Base-by-base conservation (phyloP, 2,797 vertebrate genomes). In the Anas bahamensis region DNA sequence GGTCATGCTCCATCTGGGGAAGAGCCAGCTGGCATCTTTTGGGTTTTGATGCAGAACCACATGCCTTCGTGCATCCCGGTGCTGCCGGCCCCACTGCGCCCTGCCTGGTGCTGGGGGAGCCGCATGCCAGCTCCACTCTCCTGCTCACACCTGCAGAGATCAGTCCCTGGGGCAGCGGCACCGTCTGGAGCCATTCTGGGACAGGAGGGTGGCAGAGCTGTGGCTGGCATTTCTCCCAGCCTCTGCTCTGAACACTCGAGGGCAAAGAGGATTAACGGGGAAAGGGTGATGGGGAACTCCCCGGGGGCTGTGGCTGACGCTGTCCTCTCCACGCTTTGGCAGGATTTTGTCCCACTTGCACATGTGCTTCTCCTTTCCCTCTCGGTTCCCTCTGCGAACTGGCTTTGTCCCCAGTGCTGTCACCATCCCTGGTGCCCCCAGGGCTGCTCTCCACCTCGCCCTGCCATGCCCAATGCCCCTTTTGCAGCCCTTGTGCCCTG, bases 241-340 rank as follows among this genome's bases (percentile, higher is more conserved):
- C 94, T 94, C 93, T 91, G 89, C 94, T 95, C 96, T 94, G 64
- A 95, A 89, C 33, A 83, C 89, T 96, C 95, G 91, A 92, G 95
- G 91, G 95, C 96, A 96, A 95, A 96, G 96, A 95, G 91, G 94
- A 82, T 93, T 94, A 94, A 93, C 64, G 50, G 91, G 86, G 83
- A 88, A 90, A 61, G 89, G 95, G 74, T 71, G 3, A 93, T 64
- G 68, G 64, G 87, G 56, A 60, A 16, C 33, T 82, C 53, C 89
- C 83, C 1, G 3, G 35, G 91, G 63, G 73, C 83, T 89, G 52
- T 0, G 7, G 80, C 42, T 65, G 84, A 11, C 0, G 21, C n/a
- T 78, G 29, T 88, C 29, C 74, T 91, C 53, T 95, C 84, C 68
- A 11, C 46, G 83, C 73, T 87, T 89, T 21, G 11, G 46, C 6